phyloP scores from a whole-genome alignment of 2,113 vertebrate genomes.

The Prolemur simus region DNA sequence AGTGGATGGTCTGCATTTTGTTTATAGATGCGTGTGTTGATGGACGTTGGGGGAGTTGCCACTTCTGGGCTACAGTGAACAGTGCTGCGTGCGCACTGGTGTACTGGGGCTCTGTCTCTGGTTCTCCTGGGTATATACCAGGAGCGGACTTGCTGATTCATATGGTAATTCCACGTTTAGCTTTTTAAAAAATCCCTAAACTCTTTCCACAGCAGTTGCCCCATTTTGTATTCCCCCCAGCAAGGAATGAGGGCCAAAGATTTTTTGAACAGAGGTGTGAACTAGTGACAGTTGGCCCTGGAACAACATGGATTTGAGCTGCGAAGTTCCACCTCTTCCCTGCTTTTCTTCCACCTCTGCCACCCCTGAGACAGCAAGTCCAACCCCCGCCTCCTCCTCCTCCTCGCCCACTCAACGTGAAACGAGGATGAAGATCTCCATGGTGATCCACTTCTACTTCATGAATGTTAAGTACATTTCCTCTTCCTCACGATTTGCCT shows the following conservation, averaged over 20 bases:
- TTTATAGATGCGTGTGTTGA: accelerated
- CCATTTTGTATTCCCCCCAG: no score
- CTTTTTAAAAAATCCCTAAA: neutral
- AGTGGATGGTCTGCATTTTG: accelerated
- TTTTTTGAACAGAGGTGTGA: neutral
- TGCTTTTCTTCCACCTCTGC: no score
- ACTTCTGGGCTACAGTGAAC: neutral
- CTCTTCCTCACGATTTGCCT: no score
- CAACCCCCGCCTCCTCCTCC: no score
- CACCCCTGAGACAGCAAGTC: no score
- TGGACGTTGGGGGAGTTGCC: neutral
- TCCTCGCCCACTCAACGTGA: no score
- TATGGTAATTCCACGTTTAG: neutral
- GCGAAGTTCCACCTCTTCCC: no score
- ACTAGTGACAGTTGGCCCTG: no score
- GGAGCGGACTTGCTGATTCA: neutral
- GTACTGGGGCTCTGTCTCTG: neutral
- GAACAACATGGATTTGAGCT: no score
- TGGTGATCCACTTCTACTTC: no score
- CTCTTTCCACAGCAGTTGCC: neutral
- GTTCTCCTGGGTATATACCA: neutral
- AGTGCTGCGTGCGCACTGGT: neutral
- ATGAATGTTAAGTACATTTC: no score
- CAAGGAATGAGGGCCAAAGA: neutral
- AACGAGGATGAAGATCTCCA: no score